Evolutionary conservation across 2,888 invertebrate species (phyloP), one percentile per base, ranked within the genome.

Genomic region (Allygus modestus): DNA sequence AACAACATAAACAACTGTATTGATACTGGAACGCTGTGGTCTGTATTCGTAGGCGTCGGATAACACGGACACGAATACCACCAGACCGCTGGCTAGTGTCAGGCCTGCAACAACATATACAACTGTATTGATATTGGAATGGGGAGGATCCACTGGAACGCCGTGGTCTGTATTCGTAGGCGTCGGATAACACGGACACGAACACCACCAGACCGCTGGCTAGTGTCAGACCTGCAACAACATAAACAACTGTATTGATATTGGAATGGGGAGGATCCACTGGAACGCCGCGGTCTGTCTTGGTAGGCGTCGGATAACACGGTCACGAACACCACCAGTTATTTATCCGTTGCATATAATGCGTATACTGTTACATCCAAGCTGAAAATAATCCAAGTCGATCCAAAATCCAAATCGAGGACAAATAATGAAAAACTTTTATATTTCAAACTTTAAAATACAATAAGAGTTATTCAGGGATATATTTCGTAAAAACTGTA

Each of bases 121-220:
- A 94, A 71, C 93, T 93, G 89, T 93, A 94, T 81, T 92, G 91
- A 89, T 90, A 90, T 87, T 91, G 90, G 88, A 91, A 91, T 86
- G 90, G 89, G 85, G 90, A 89, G 85, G 90, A 90, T n/a, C 81
- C 84, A n/a, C 51, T 71, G 23, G 85, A 73, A 26, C 87, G 84
- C 54, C 37, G 37, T 9, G 89, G 89, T 1, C 89, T 88, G 87
- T 93, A 93, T 87, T 92, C 90, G 86, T 92, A 91, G 73, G 93
- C 93, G 87, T 93, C 93, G 28, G 93, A 93, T 79, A 93, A 90
- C 61, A 93, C 92, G 12, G 93, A 93, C 11, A 93, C 93, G 88
- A 93, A 92, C 85, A 93, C 92, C 88, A 93, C 92, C 85, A 93
- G 90, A 58, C 93, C 93, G 65, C 93, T 92, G 43, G 93, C 94